Conservation (phyloP, 2,797 vertebrate species). For the Astyanax mexicanus region DNA sequence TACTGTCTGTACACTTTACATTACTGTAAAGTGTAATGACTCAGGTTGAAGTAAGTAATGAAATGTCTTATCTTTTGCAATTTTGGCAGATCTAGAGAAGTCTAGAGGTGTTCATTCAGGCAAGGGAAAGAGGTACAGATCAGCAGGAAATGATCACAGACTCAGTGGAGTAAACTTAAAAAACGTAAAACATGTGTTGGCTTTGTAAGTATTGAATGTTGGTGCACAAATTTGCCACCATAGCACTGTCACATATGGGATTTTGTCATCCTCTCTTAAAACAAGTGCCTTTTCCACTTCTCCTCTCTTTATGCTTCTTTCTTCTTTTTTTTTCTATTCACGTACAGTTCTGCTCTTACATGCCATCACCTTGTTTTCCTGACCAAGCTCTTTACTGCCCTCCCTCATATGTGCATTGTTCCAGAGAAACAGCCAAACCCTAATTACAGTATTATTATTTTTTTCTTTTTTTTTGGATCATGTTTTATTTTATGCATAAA, state of each 20-base stretch:
- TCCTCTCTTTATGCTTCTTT: background rate
- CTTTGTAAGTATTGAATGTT: background rate
- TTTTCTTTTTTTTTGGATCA: conserved; percentile 56
- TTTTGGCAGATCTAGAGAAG: background rate
- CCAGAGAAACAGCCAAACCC: conserved; percentile 65
- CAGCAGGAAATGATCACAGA: no score
- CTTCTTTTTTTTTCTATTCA: background rate
- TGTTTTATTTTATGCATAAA: conserved; percentile 64
- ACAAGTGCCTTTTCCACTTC: conserved; percentile 74
- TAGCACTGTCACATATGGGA: background rate
- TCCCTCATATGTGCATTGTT: conserved; percentile 56
- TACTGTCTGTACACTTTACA: background rate
- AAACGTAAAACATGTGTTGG: no score
- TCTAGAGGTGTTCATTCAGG: background rate
- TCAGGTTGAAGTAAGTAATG: background rate
- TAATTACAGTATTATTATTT: conserved; percentile 72
- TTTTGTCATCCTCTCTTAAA: background rate
- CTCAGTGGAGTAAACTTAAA: no score
- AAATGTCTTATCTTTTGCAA: background rate
- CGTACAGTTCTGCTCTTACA: background rate
- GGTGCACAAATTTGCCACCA: background rate
- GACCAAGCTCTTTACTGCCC: conserved; percentile 50
- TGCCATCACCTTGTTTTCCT: conserved; percentile 16
- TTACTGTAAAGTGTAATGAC: background rate
- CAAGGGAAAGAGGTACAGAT: background rate